Base-by-base conservation (phyloP, 2,797 vertebrate species). In the Margarornis squamiger region DNA sequence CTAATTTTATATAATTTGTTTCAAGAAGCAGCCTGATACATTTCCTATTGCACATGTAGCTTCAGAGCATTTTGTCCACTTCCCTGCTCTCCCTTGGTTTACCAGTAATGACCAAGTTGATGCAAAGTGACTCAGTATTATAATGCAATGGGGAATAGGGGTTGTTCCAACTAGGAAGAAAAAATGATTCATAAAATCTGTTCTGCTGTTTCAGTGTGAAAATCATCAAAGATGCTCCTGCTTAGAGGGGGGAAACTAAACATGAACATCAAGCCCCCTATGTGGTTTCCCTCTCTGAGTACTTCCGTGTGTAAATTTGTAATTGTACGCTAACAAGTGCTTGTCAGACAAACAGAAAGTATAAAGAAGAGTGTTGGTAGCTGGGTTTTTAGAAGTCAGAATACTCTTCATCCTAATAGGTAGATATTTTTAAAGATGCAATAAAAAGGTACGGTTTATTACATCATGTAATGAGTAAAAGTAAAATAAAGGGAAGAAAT, bases 131-230 rank as follows among this genome's bases (percentile, higher is more conserved):
- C 46, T 95, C 82, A 72, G 36, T 58, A 67, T 77, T 90, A 82
- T 52, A 86, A 82, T 86, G 43, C 54, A 91, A 38, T 45, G 73
- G 71, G 83, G 82, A 96, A 81, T 39, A 96, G 46, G 68, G 66
- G 24, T 83, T 93, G 36, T 95, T 96, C 82, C 66, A 90, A 29
- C 61, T 30, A 62, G 80, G 48, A 94, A 93, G 59, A 74, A 95
- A 93, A 96, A 96, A 32, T 39, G 23, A 95, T 95, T 96, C 71
- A 79, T 83, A 70, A 91, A 94, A 80, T 85, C 75, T 95, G 66
- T 95, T 90, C 76, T 82, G 59, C 77, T 95, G 3, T 84, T 93
- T 87, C 91, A 85, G 86, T 77, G 63, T 88, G 76, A 96, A 95
- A 94, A 90, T 94, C 26, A 86, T 84, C 78, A 85, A 77, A 87